A percentile compares a stretch with the other conserved stretches of the same genome.
Evolutionary conservation across 2,113 vertebrate species (phyloP).

Genomic region (Puntigrus tetrazona): DNA sequence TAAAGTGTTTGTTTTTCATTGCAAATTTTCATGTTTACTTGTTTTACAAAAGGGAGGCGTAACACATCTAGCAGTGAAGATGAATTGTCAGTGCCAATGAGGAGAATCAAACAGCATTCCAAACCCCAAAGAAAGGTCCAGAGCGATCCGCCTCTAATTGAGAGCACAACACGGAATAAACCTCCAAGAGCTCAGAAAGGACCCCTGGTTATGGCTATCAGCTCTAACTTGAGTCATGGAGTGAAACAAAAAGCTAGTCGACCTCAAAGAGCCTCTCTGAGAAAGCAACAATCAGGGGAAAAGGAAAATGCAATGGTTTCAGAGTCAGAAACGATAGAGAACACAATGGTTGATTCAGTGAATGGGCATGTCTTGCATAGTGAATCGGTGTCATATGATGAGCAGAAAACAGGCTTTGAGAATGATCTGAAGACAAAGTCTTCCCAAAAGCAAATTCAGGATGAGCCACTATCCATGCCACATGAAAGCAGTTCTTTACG

Average conservation of each 20-base stretch:
- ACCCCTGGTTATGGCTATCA: neutral
- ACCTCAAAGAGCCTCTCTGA: slow-evolving; percentile 30
- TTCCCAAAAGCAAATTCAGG: slow-evolving; percentile 2
- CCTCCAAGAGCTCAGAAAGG: slow-evolving; percentile 17
- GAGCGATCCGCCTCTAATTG: neutral
- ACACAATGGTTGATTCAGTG: neutral
- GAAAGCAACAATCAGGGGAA: slow-evolving; percentile 30
- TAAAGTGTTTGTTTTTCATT: neutral
- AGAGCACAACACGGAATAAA: neutral
- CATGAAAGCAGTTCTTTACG: slow-evolving; percentile 10
- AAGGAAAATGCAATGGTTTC: neutral
- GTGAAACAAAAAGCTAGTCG: neutral
- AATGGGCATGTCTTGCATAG: neutral
- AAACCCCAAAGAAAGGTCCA: slow-evolving; percentile 4
- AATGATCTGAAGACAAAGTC: neutral
- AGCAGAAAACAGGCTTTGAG: neutral
- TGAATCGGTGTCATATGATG: neutral
- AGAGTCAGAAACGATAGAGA: neutral
- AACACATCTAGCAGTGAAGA: slow-evolving; percentile 43
- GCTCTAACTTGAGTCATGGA: neutral
- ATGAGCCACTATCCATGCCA: neutral
- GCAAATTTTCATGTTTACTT: neutral
- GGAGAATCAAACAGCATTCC: slow-evolving; percentile 17
- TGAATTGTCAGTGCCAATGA: slow-evolving; percentile 26
- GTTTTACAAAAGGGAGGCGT: slow-evolving; percentile 24